These are phyloP conservation scores for Halesus radiatus DNA, from an alignment of 1,140 invertebrate species.

Conservation along the genomic window DNA sequence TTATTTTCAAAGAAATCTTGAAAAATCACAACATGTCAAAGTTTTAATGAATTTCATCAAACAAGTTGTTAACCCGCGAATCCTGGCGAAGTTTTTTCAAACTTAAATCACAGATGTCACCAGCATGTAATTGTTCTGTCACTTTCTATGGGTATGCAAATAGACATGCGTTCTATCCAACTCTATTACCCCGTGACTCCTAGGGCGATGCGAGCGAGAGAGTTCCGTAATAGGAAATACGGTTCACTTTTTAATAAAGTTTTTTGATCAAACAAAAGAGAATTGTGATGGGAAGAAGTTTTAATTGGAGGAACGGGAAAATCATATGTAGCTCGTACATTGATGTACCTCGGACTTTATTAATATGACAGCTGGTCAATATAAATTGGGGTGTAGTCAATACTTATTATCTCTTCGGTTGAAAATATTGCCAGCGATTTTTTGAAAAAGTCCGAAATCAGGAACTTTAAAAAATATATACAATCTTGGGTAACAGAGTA, in stretches of 20 bases:
- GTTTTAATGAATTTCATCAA: slow-evolving; percentile 1
- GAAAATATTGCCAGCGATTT: too few relatives aligned
- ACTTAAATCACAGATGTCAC: slow-evolving; percentile 55
- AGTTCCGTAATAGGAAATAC: background rate
- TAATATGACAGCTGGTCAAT: too few relatives aligned
- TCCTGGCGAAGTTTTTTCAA: slow-evolving; percentile 5
- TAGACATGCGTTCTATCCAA: slow-evolving; percentile 15
- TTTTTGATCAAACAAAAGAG: slow-evolving; percentile 5
- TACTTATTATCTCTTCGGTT: too few relatives aligned
- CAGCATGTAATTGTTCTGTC: slow-evolving; percentile 49
- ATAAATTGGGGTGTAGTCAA: too few relatives aligned
- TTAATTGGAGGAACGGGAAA: background rate
- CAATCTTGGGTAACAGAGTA: too few relatives aligned
- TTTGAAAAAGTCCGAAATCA: too few relatives aligned
- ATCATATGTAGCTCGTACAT: background rate
- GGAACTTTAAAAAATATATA: too few relatives aligned
- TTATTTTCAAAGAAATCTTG: too few relatives aligned
- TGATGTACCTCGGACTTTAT: background rate
- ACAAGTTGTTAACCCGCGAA: slow-evolving; percentile 3
- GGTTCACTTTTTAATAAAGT: slow-evolving; percentile 2
- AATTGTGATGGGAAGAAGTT: slow-evolving; percentile 8
- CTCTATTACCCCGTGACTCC: slow-evolving; percentile 22
- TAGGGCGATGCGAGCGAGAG: background rate
- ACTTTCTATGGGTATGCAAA: slow-evolving; percentile 10
- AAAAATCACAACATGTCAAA: background rate